These are phyloP conservation scores for Ceratosolen fusciceps DNA, from an alignment of 1,140 invertebrate species.

Conservation along the genomic window DNA sequence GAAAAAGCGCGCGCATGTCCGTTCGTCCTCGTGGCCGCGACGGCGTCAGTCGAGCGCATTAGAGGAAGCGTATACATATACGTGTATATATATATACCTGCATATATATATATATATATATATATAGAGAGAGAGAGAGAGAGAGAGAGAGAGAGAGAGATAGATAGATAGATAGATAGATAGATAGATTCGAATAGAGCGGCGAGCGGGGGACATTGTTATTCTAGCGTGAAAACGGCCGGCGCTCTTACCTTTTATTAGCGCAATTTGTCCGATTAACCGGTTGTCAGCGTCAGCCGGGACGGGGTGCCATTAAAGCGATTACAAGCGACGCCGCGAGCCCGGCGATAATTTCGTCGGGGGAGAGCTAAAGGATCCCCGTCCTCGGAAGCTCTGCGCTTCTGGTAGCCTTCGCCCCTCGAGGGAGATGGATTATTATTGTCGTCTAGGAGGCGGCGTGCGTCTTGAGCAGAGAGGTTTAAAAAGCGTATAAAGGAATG, in stretches of 20 bases:
- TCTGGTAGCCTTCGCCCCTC: no score
- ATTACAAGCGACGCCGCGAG: constrained; percentile 3
- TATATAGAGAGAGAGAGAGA: no score
- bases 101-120: no score
- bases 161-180: no score
- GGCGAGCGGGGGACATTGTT: constrained; percentile 52
- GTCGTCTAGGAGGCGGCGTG: no score
- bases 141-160: no score
- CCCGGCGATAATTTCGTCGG: not conserved
- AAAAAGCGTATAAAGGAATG: no score
- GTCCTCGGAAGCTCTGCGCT: no score
- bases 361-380: not conserved
- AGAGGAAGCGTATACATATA: constrained; percentile 56
- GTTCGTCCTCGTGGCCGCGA: constrained; percentile 40
- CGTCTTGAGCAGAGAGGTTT: no score
- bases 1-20: constrained; percentile 54
- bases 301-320: constrained; percentile 17
- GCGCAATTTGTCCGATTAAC: constrained; percentile 58
- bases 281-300: constrained; percentile 48
- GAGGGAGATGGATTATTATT: no score
- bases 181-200: no score
- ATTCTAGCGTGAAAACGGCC: constrained; percentile 61
- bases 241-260: constrained; percentile 59
- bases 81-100: no score
- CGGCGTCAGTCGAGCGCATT: constrained; percentile 51